Evolutionary conservation across 2,113 vertebrate genomes (phyloP).

Genomic region (Neodon shergylaensis): DNA sequence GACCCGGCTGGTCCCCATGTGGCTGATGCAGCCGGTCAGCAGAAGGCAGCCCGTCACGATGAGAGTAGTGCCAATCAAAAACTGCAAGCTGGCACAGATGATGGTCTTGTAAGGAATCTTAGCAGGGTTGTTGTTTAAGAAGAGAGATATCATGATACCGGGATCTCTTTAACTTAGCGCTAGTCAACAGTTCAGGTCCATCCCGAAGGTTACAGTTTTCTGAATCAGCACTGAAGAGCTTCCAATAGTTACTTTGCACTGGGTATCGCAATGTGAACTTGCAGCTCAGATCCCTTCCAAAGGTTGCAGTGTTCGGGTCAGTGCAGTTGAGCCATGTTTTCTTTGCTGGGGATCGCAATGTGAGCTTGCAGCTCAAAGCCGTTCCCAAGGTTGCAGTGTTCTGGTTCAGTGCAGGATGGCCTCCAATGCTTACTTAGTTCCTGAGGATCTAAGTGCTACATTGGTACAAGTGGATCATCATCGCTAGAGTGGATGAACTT

Average conservation of each 20-base stretch:
- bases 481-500: neutral
- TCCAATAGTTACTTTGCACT: neutral
- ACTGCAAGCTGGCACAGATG: neutral
- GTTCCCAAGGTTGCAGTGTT: neutral
- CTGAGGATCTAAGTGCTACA: neutral
- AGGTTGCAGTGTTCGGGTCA: neutral
- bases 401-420: neutral
- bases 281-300: neutral
- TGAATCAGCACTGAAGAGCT: neutral
- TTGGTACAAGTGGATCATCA: neutral
- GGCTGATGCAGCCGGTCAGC: neutral
- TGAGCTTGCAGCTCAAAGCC: neutral
- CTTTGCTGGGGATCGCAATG: neutral
- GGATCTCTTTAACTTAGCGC: neutral
- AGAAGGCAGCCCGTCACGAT: neutral
- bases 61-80: neutral
- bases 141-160: neutral
- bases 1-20: neutral
- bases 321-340: neutral
- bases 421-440: neutral
- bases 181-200: neutral
- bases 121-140: neutral
- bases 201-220: neutral
- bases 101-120: neutral
- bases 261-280: neutral